A percentile compares a stretch with the other conserved stretches of the same genome.
Evolutionary conservation across 53 echinoderm and acorn worm genomes (phyloP).

Genomic region (Stichopus horrens): DNA sequence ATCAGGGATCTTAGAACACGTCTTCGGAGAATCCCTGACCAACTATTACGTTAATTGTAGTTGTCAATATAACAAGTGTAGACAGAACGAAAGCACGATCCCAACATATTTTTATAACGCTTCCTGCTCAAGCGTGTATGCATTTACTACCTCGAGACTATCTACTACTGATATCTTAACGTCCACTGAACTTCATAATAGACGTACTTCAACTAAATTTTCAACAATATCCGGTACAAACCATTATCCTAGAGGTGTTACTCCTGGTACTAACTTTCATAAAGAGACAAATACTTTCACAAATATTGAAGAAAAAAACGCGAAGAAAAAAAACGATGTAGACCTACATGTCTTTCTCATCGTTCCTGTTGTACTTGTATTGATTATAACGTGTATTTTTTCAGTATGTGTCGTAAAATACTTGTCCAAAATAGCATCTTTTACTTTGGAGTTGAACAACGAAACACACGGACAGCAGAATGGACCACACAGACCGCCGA

Average conservation of each 20-base stretch:
- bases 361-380: background rate
- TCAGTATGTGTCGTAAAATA: conserved; percentile 12
- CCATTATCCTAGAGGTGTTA: too few species aligned
- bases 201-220: too few species aligned
- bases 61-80: background rate
- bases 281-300: too few species aligned
- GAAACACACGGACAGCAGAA: background rate
- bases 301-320: too few species aligned
- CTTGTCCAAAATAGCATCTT: background rate
- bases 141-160: too few species aligned
- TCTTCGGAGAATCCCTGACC: background rate
- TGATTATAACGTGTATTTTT: conserved; percentile 21
- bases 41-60: background rate
- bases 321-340: background rate
- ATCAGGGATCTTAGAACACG: background rate
- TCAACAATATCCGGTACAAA: too few species aligned
- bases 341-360: background rate
- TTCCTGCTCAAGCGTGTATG: too few species aligned
- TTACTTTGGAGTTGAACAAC: background rate
- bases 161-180: too few species aligned
- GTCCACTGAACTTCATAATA: too few species aligned
- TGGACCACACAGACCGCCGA: conserved; percentile 2
- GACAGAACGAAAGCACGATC: background rate
- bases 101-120: too few species aligned
- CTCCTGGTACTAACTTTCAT: too few species aligned